Evolutionary conservation across 1,140 invertebrate species (phyloP), one percentile per base, ranked within the genome.

Genomic region (Lasaia peninsularis): DNA sequence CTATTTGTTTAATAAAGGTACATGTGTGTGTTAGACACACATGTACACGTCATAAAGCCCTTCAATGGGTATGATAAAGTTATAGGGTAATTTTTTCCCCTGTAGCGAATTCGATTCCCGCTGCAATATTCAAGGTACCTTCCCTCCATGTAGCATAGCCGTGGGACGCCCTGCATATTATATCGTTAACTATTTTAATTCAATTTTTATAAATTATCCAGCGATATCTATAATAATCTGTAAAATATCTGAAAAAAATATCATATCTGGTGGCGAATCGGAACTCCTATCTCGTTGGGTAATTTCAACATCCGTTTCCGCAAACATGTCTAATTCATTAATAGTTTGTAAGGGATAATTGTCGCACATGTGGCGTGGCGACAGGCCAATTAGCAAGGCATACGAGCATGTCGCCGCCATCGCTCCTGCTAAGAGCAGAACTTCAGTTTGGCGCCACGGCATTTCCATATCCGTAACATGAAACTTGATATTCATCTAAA

Each of bases 281-380:
- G 37, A 40, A 40, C 5, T 40, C 37, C 18, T 40, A 40, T 40
- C 84, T 80, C 44, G 57, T 65, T 65, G 66, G 75, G 82, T 80
- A 77, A 85, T 85, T 86, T 80, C 80, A 85, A 88, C 83, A 86
- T 88, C 85, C 85, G 85, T 84, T 88, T 88, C 85, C 85, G 83
- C 75, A 86, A 75, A 75, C 77, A 83, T 67, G 63, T 65, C 64
- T 52, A 58, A 63, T 59, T 63, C 65, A 70, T 72, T 85, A 83
- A 86, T 86, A 86, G 81, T 71, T 73, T 75, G 74, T 86, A 82
- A 77, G 75, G 80, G 76, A 83, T 88, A 86, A 85, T 88, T 86
- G 85, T 82, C 58, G 74, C 83, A 86, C 85, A 88, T 86, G 82
- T 88, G 81, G 65, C 62, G 58, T 58, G 60, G 86, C 81, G 80